Evolutionary conservation across 2,113 vertebrate genomes (phyloP), one percentile per base, ranked within the genome.

Genomic region (Cygnus buccinator): DNA sequence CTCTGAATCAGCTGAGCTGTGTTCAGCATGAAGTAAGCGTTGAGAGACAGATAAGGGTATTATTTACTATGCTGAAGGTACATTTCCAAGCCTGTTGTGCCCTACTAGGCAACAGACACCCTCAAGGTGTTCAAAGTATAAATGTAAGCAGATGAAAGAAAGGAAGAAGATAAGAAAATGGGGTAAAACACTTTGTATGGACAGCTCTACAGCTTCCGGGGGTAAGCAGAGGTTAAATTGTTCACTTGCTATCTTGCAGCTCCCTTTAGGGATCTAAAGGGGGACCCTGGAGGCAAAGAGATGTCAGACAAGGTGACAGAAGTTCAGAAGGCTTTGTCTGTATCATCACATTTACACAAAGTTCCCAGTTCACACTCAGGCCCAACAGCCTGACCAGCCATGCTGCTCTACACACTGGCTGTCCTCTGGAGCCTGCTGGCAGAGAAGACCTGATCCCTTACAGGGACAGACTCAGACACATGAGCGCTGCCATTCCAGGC

Each of bases 381-480:
- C 68, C 67, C 39, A 18, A 65, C 21, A 55, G 39, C 28, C 55
- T 70, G 55, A 21, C 20, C 21, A 58, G 59, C 46, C 58, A 28
- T 7, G 8, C 35, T 37, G 41, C 44, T 57, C 25, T 5, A 61
- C 22, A 3, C 10, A 37, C 9, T 17, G 11, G 41, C 46, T 52
- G 5, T 10, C 14, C 21, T 25, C 33, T 55, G 28, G 33, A 84
- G 33, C 35, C 41, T 15, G 5, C 6, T 65, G 55, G 54, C 22
- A 16, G 59, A 67, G 21, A 37, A 67, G 29, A 72, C 57, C 20
- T 29, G n/a, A 50, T 39, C n/a, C 31, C 0, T 0, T 31, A 21
- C 16, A 65, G 66, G 39, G 50, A 52, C 2, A 1, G 18, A 20
- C 39, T 57, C 0, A 0, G 13, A 29, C 31, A 68, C 41, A 50